Percentiles rank a stretch among this genome's conserved stretches.
phyloP scores from a whole-genome alignment of 2,113 vertebrate genomes.

The Leptobrachium leishanense region DNA sequence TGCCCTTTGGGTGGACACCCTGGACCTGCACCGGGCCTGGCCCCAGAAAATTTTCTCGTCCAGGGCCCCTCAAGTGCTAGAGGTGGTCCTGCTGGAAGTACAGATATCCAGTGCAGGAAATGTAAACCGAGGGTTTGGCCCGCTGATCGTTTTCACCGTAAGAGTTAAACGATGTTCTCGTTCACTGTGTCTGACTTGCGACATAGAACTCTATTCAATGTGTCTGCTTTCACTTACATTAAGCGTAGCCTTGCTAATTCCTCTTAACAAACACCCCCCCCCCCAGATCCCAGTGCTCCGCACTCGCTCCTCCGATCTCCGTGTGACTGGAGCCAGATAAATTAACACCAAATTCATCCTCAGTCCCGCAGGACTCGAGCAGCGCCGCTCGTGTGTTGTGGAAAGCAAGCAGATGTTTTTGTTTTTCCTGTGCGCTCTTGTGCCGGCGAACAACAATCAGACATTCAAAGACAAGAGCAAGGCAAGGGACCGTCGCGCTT shows the following conservation, averaged over 20 bases:
- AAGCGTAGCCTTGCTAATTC: neutral
- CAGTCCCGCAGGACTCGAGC: constrained; percentile 16
- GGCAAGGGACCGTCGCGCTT: neutral
- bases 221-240: constrained; percentile 23
- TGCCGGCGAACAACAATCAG: neutral
- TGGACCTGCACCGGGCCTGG: too few relatives aligned
- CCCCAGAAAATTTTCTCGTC: too few relatives aligned
- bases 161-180: too few relatives aligned
- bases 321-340: constrained; percentile 40
- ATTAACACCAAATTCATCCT: constrained; percentile 29
- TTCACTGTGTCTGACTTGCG: too few relatives aligned
- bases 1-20: too few relatives aligned
- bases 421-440: constrained; percentile 22
- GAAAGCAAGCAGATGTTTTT: constrained; percentile 33
- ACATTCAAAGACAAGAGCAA: neutral
- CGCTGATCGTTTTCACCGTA: too few relatives aligned
- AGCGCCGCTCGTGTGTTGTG: constrained; percentile 24
- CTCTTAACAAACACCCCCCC: neutral
- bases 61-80: too few relatives aligned
- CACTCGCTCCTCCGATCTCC: constrained; percentile 6
- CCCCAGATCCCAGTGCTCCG: neutral
- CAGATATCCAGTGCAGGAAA: too few relatives aligned
- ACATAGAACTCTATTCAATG: too few relatives aligned
- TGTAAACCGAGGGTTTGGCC: too few relatives aligned
- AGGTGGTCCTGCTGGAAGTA: too few relatives aligned